Evolutionary conservation across 2,888 invertebrate genomes (phyloP), one percentile per base, ranked within the genome.

Genomic region (Ctena decussata): DNA sequence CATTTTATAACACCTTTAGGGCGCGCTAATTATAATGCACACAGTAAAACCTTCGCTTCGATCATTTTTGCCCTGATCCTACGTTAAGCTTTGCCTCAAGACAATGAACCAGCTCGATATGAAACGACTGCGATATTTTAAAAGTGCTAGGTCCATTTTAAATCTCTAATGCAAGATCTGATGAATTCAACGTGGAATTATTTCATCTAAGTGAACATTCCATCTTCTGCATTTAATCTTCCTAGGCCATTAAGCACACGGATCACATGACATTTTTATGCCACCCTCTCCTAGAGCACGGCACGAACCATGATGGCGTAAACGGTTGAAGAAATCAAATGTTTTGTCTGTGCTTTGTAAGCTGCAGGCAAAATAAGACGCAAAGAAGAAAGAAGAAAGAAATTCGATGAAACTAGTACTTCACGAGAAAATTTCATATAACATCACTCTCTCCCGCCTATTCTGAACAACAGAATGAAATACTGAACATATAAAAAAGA

Each of bases 21-120:
- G 85, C 74, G 77, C 69, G 80, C 84, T 88, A 88, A 88, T 88
- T 88, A 88, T 88, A 88, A 88, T 77, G 82, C 85, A 85, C 84
- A 85, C 84, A 88, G 81, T 88, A 88, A 88, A 88, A 88, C 71
- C 70, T 75, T 86, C 82, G 84, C 77, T 80, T 84, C 84, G 77
- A 86, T 76, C 82, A 82, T 79, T 76, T 75, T 77, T 35, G 21
- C 65, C 65, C 65, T 35, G 2, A 65, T 32, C 65, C 11, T 35
- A 35, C 21, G 32, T 35, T 65, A 6, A 35, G 18, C 3, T 35
- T 24, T 65, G 18, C 65, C 35, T 21, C 65, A 6, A 65, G 65
- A 30, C 35, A 65, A 65, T 65, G 65, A 21, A 21, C 35, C 21
- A 35, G 65, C 8, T 21, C 41, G 21, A 46, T 46, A 46, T 18